Base-by-base conservation (phyloP, 2,113 vertebrate genomes). In the Ahaetulla prasina region DNA sequence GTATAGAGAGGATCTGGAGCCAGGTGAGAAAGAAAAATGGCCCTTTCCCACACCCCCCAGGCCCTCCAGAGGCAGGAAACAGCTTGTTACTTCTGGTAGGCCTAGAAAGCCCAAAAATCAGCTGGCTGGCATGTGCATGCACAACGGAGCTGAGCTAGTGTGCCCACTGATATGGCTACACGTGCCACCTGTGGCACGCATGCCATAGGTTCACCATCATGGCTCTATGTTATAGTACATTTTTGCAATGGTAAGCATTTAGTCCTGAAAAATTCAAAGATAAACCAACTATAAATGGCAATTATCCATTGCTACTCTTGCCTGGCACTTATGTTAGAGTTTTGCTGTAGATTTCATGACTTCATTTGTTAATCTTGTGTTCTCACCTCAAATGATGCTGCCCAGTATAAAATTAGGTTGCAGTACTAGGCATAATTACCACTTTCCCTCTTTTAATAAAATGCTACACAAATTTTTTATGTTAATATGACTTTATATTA, bases 271-370 rank as follows among this genome's bases (percentile, higher is more conserved):
- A 47, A 87, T 23, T 63, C 47, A 87, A 63, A 87, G 39, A n/a
- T 85, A 47, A 87, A 63, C 45, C 18, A 50, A 68, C 55, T 23
- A 68, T 87, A 68, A 74, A 68, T 87, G 27, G 22, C 90, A 86
- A 49, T 60, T 60, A 86, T 91, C 43, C 3, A 52, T 91, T 87
- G 25, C 89, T 96, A 88, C 49, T 87, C 54, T 91, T 95, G 89
- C 49, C 91, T 60, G 90, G 53, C 0, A 0, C 63, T 54, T 86
- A 30, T 86, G 1, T 1, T 54, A 47, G 87, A 91, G 89, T 95
- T 92, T 89, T 92, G 53, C 53, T 90, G 47, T 94, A 94, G 92
- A 94, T 96, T 94, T 94, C 74, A 95, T 94, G 95, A 95, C 90
- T 92, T 94, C 85, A 94, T 91, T 93, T 95, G 91, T 95, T 94